phyloP scores from a whole-genome alignment of 2,888 invertebrate species.

The Eugnorisma glareosa region DNA sequence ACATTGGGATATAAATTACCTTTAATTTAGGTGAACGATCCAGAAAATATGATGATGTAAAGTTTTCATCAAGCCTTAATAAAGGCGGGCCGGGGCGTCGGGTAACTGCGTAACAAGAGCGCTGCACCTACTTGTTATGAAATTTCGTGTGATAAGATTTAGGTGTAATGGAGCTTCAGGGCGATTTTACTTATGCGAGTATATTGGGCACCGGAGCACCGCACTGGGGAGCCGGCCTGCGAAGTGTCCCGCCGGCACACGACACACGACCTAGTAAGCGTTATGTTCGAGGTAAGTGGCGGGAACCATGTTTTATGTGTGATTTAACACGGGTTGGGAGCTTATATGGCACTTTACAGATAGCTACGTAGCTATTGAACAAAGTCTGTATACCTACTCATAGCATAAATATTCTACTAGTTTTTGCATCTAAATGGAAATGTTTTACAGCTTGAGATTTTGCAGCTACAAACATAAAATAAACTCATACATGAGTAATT shows the following conservation, averaged over 20 bases:
- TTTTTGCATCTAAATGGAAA: conserved; percentile 25
- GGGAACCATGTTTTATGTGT: conserved; percentile 57
- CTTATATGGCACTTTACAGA: conserved; percentile 58
- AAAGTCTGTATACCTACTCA: conserved; percentile 7
- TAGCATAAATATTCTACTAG: conserved; percentile 21
- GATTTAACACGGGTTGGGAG: conserved; percentile 60
- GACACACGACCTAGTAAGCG: conserved; percentile 53
- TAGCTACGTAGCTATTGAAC: conserved; percentile 25
- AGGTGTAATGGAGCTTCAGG: conserved; percentile 54
- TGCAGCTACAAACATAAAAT: neutral
- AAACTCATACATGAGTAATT: conserved; percentile 11
- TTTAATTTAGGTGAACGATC: conserved; percentile 89
- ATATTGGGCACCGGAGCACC: conserved; percentile 32
- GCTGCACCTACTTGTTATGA: conserved; percentile 74
- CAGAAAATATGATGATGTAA: conserved; percentile 89
- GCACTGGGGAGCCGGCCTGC: conserved; percentile 9
- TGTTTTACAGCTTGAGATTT: conserved; percentile 14
- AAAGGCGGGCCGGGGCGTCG: conserved; percentile 73
- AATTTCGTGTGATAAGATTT: conserved; percentile 67
- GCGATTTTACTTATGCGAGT: conserved; percentile 63
- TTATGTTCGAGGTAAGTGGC: conserved; percentile 53
- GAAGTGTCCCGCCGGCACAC: conserved; percentile 37
- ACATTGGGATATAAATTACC: conserved; percentile 88
- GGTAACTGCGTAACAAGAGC: conserved; percentile 68
- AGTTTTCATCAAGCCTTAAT: conserved; percentile 86